Base-by-base conservation (phyloP, 1,140 invertebrate species). In the Cotesia typhae region DNA sequence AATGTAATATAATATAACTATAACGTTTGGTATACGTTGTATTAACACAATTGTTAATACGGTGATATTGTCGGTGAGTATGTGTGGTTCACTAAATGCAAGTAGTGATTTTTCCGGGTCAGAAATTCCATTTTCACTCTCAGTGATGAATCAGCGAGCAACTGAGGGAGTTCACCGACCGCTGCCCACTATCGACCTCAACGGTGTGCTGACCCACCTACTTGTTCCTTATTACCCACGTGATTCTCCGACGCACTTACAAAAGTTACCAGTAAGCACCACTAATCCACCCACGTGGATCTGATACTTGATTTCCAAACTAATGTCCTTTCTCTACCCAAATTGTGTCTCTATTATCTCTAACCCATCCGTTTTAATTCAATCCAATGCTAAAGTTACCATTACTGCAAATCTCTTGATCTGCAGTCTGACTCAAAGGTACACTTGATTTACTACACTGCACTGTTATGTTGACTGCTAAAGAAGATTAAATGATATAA, bases 141-240 rank as follows among this genome's bases (percentile, higher is more conserved):
- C 63, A 17, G 53, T 63, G 63, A 71, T 71, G 70, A 71, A 65
- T 71, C 70, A 71, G 70, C 61, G 12, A 17, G 41, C 10, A 7
- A 47, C 47, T 38, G 37, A 51, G 38, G 35, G 6, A 71, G 70
- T 71, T 71, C 70, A 64, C 12, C 35, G 61, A 71, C 70, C 70
- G 61, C 69, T 52, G 52, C 70, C 63, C 70, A 71, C 70, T 36
- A 36, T 57, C 52, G 70, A 66, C 63, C 70, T 71, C 63, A 38
- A 57, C 60, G 37, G 17, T 47, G 47, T 38, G 35, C 47, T 68
- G 66, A 68, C 66, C 66, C 61, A 70, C 67, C 67, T 70, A 70
- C 67, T 70, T 70, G 67, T 61, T 17, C 55, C 36, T 70, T 70
- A 38, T 71, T 71, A 71, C 70, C 70, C 63, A 71, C 70, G 70